Percentiles rank a stretch among this genome's conserved stretches.
These are phyloP conservation scores for Neelides sp. DNA, from an alignment of 1,140 invertebrate species.

Conservation along the genomic window DNA sequence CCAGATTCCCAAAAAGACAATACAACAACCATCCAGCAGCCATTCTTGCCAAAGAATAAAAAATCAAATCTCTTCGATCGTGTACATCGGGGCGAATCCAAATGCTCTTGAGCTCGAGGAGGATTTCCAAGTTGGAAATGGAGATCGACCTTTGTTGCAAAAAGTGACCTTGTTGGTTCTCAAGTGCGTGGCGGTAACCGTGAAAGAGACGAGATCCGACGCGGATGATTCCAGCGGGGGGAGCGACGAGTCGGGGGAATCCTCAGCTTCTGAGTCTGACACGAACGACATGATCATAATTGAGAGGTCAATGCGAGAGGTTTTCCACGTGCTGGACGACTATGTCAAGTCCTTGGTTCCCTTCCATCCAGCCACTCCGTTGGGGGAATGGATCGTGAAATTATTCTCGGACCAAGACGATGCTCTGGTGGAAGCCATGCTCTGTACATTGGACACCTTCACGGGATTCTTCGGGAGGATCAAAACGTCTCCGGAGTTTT, in stretches of 20 bases:
- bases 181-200: constrained; percentile 76
- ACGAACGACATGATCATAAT: constrained; percentile 79
- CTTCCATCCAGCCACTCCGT: constrained; percentile 71
- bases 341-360: constrained; percentile 67
- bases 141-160: constrained; percentile 55
- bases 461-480: constrained; percentile 68
- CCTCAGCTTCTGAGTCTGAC: constrained; percentile 32
- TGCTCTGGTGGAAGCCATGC: constrained; percentile 80
- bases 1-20: constrained; percentile 11
- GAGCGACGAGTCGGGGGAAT: constrained; percentile 41
- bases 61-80: constrained; percentile 2
- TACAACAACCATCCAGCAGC: constrained; percentile 1
- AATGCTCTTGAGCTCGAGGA: constrained; percentile 11
- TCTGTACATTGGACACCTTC: constrained; percentile 74
- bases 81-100: constrained; percentile 21
- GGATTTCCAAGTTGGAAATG: constrained; percentile 27
- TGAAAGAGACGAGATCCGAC: constrained; percentile 65
- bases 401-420: constrained; percentile 82
- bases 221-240: constrained; percentile 45
- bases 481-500: constrained; percentile 56
- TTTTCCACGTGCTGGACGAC: constrained; percentile 54
- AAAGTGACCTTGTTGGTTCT: constrained; percentile 70
- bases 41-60: no score
- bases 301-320: constrained; percentile 68
- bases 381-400: constrained; percentile 75